A percentile compares a stretch with the other conserved stretches of the same genome.
These are phyloP conservation scores for Hassar affinis DNA, from an alignment of 2,113 vertebrate species.

Conservation along the genomic window DNA sequence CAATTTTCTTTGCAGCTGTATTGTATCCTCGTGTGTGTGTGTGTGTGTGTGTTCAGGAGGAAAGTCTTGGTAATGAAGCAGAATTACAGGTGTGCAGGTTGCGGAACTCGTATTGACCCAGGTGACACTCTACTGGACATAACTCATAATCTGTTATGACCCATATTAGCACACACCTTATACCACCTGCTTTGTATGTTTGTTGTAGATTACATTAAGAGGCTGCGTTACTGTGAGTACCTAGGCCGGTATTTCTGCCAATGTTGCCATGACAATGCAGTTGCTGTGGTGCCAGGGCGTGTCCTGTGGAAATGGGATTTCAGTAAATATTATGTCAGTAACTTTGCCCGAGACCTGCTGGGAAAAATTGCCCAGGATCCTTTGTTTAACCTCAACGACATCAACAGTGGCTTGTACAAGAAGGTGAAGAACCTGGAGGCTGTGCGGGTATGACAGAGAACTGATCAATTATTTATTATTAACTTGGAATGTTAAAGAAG, in stretches of 20 bases:
- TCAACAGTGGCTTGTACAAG: slow-evolving; percentile 87
- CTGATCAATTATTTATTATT: background rate
- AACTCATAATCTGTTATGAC: background rate
- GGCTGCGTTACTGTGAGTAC: slow-evolving; percentile 95
- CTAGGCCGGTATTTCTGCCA: slow-evolving; percentile 97
- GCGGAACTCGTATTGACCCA: slow-evolving; percentile 90
- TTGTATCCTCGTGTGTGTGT: background rate
- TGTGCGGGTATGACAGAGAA: slow-evolving; percentile 77
- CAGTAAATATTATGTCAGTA: slow-evolving; percentile 93
- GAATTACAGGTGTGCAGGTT: slow-evolving; percentile 95
- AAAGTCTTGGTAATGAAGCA: slow-evolving; percentile 92
- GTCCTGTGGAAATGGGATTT: slow-evolving; percentile 96
- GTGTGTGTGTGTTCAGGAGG: slow-evolving; percentile 72
- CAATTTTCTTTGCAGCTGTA: background rate
- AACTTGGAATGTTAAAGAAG: background rate
- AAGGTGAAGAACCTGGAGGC: slow-evolving; percentile 88
- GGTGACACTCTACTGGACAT: slow-evolving; percentile 67
- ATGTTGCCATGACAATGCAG: slow-evolving; percentile 95
- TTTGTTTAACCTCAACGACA: slow-evolving; percentile 89
- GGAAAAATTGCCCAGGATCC: slow-evolving; percentile 93
- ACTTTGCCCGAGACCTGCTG: slow-evolving; percentile 93
- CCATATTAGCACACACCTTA: background rate
- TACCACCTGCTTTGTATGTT: background rate
- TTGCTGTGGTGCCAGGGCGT: slow-evolving; percentile 84
- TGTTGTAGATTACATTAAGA: slow-evolving; percentile 88